Base-by-base conservation (phyloP, 2,888 invertebrate genomes). In the Xylota sylvarum region DNA sequence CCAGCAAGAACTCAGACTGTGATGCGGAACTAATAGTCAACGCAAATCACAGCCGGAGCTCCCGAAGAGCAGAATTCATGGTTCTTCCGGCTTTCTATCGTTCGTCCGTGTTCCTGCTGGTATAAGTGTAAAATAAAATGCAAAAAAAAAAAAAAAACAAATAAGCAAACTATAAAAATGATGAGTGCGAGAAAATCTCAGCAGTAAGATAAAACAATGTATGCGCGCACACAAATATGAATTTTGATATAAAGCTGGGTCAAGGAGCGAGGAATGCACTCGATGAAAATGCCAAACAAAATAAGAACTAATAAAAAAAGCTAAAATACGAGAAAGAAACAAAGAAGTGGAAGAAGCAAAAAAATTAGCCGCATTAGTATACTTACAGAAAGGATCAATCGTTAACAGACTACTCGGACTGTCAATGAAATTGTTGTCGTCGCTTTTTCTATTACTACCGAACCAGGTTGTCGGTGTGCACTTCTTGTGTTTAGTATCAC, bases 1-100 rank as follows among this genome's bases (percentile, higher is more conserved):
- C 94, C 93, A 97, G 96, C 96, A 96, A 97, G 97, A 97, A 97
- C 97, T 97, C 97, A 97, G 97, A 96, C 97, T 97, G 97, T 97
- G 97, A 97, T 97, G 97, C 96, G 97, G 62, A 85, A 73, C 80
- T 77, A 72, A 88, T 86, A 88, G 89, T 90, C 93, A 92, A 95
- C 96, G 97, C 96, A 93, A 88, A 94, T 96, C 97, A 96, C 97
- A 96, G 95, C 93, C 94, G 93, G 95, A 96, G 96, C 94, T 93
- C 97, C 95, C 95, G 95, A 92, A 90, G 89, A 92, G 92, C 88
- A 89, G 89, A 89, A 88, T 88, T 90, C 90, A 86, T 40, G 0
- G 30, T 50, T 46, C 19, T 50, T 40, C 19, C 27, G 9, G 40
- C 14, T 43, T 50, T 58, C 37, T 10, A 12, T 35, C 10, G 14